These are phyloP conservation scores for Glyphotaelius pellucidus DNA, from an alignment of 2,888 invertebrate species.

Conservation along the genomic window DNA sequence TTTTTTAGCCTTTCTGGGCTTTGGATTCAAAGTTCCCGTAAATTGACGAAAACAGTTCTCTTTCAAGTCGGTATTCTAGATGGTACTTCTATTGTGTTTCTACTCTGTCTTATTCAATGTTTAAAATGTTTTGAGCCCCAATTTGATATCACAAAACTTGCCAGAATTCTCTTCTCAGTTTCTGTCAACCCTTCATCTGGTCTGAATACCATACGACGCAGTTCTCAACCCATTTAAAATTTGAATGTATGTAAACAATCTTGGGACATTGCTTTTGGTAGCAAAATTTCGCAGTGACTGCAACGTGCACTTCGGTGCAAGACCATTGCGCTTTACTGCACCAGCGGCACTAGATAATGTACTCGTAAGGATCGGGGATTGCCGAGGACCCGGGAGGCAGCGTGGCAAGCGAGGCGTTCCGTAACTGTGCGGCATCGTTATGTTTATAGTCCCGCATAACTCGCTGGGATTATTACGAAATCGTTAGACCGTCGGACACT, in stretches of 20 bases:
- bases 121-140: too few species aligned
- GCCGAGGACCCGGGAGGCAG: not conserved
- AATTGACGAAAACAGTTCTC: too few species aligned
- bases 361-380: not conserved
- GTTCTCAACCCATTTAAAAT: not conserved
- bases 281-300: not conserved
- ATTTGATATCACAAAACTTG: too few species aligned
- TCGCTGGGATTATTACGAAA: not conserved
- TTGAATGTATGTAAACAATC: not conserved
- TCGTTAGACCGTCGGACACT: not conserved
- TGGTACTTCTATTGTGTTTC: too few species aligned
- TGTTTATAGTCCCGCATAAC: conserved; percentile 23
- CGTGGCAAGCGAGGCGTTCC: not conserved
- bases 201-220: not conserved
- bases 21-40: too few species aligned
- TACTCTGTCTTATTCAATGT: too few species aligned
- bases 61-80: too few species aligned
- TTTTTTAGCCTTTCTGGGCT: too few species aligned
- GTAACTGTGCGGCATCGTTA: conserved; percentile 13
- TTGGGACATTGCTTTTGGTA: not conserved
- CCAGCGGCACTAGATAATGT: not conserved
- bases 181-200: not conserved
- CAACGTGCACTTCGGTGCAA: not conserved
- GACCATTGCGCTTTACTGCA: not conserved
- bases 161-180: too few species aligned